Conservation (phyloP, 2,113 vertebrate genomes). For the Empidonax alnorum region DNA sequence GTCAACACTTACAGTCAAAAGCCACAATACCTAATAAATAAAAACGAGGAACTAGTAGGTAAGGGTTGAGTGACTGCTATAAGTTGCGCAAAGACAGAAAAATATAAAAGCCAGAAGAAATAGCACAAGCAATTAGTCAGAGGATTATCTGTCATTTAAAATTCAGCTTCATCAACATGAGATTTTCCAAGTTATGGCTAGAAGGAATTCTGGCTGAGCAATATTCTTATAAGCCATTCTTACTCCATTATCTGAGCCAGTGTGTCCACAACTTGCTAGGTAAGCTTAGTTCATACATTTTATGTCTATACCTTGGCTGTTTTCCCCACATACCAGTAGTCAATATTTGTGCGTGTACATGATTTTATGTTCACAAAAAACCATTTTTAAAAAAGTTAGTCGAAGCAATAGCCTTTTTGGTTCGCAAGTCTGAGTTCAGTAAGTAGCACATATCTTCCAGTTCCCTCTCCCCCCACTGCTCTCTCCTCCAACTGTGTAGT, state of each 20-base stretch:
- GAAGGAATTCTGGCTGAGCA: not conserved
- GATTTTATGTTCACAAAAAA: not conserved
- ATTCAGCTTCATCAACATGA: not conserved
- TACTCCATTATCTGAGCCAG: not conserved
- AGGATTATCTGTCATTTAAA: not conserved
- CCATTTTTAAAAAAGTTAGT: not conserved
- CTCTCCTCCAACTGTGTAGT: not conserved
- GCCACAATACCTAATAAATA: not conserved
- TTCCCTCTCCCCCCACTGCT: not conserved
- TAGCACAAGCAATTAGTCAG: not conserved
- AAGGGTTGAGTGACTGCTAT: not conserved
- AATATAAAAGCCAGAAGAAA: not conserved
- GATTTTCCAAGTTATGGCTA: not conserved
- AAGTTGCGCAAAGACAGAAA: not conserved
- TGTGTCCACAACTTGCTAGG: not conserved
- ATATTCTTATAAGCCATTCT: not conserved
- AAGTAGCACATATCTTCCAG: not conserved
- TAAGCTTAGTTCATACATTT: not conserved
- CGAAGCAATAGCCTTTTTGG: not conserved
- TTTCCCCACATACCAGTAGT: not conserved
- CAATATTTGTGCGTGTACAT: fast-evolving
- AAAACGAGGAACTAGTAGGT: not conserved
- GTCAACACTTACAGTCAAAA: not conserved
- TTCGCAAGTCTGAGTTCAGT: not conserved
- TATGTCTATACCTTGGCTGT: not conserved